A percentile compares a stretch with the other conserved stretches of the same genome.
These are phyloP conservation scores for Lemur catta DNA, from an alignment of 2,797 vertebrate genomes.

Conservation along the genomic window DNA sequence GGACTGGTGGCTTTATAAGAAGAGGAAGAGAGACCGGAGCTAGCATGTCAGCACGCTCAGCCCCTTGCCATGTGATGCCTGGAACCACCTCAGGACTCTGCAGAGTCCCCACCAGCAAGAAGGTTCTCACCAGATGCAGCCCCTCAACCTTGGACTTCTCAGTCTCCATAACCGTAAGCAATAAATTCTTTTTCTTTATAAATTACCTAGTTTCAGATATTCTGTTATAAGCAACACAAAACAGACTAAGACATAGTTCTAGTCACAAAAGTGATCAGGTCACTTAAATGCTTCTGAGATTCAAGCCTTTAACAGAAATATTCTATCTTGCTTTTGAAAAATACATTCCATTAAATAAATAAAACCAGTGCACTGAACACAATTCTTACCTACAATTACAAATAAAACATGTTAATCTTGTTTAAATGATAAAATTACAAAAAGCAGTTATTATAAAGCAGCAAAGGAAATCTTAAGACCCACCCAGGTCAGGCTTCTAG, in stretches of 20 bases:
- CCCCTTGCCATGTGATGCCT: background rate
- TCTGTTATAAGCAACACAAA: background rate
- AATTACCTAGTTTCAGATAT: background rate
- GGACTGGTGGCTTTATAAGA: background rate
- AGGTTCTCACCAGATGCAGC: background rate
- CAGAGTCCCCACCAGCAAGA: background rate
- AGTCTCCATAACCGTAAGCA: background rate
- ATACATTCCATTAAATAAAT: background rate
- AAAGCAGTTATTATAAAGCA: background rate
- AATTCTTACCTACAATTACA: background rate
- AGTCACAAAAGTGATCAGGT: background rate
- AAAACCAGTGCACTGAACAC: background rate
- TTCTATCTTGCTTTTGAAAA: background rate
- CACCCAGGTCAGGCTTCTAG: background rate
- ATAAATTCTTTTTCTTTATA: background rate
- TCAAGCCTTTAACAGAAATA: background rate
- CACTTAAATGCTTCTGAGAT: background rate
- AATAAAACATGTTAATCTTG: background rate
- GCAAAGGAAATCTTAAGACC: background rate
- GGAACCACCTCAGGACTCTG: background rate
- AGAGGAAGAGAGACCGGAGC: background rate
- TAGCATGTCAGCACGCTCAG: background rate
- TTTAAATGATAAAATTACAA: constrained; percentile 21
- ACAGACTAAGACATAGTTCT: background rate
- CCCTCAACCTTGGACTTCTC: background rate